These are phyloP conservation scores for Rhea americana DNA, from an alignment of 2,113 vertebrate species.

Conservation along the genomic window DNA sequence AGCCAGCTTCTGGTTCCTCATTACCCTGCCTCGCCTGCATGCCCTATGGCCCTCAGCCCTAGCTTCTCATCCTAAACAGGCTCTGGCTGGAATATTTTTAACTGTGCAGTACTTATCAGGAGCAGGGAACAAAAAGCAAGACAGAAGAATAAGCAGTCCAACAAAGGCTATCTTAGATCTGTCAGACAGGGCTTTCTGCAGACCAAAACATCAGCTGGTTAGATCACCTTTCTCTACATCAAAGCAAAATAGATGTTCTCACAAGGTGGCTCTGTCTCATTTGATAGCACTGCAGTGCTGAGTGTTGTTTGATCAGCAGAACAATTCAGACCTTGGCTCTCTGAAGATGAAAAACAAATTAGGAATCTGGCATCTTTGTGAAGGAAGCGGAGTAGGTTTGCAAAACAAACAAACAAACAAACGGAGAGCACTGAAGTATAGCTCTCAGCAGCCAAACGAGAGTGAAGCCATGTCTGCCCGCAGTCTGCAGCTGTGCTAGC, in stretches of 20 bases:
- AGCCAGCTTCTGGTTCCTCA: background rate
- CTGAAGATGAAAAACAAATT: background rate
- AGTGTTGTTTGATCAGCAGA: background rate
- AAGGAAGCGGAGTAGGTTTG: background rate
- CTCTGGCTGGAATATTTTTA: background rate
- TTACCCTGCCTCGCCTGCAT: fast-evolving
- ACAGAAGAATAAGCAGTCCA: background rate
- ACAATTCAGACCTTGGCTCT: background rate
- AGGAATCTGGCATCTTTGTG: background rate
- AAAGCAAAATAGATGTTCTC: background rate
- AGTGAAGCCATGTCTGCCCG: background rate
- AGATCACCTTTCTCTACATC: background rate
- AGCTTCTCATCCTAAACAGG: background rate
- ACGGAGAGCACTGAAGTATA: background rate
- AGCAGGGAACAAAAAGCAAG: background rate
- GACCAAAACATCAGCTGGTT: background rate
- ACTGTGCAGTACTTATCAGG: background rate
- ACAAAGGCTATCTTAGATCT: background rate
- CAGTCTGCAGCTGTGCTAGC: background rate
- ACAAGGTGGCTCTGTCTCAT: background rate
- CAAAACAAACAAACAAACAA: background rate
- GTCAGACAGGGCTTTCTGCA: background rate
- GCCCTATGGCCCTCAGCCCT: background rate
- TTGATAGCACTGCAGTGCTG: background rate
- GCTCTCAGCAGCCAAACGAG: background rate